A percentile compares a stretch with the other conserved stretches of the same genome.
Evolutionary conservation across 2,113 vertebrate genomes (phyloP).

Genomic region (Chauna torquata): DNA sequence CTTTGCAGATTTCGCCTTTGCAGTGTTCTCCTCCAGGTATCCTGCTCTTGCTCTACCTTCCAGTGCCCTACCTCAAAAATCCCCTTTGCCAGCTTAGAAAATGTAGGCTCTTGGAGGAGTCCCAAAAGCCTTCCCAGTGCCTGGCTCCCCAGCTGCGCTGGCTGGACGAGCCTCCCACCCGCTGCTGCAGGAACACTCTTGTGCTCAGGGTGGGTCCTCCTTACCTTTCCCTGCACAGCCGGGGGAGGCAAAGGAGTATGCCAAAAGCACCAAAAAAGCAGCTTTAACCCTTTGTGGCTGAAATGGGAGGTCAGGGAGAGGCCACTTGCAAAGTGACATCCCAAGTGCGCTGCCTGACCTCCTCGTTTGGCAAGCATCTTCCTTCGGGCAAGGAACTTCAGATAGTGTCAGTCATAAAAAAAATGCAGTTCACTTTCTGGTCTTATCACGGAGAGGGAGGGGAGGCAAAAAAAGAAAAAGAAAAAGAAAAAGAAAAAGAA

Average conservation of each 20-base stretch:
- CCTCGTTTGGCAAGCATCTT: background rate
- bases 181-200: slow-evolving; percentile 42
- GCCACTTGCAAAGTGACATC: background rate
- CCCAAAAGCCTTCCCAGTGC: background rate
- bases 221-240: slow-evolving; percentile 47
- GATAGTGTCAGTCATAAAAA: background rate
- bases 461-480: background rate
- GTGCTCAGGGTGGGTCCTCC: background rate
- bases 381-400: background rate
- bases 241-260: background rate
- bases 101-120: background rate
- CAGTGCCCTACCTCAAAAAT: background rate
- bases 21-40: background rate
- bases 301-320: slow-evolving; percentile 14
- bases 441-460: background rate
- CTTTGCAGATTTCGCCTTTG: background rate
- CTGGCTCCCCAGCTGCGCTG: background rate
- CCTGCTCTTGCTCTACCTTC: background rate
- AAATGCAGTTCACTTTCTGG: background rate
- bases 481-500: background rate
- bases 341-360: background rate
- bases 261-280: slow-evolving; percentile 21
- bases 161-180: background rate
- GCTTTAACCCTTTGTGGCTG: slow-evolving; percentile 48
- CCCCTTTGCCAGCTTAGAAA: background rate